These are phyloP conservation scores for Ptychodera flava DNA, from an alignment of 35 echinoderm and acorn worm genomes.

Conservation along the genomic window DNA sequence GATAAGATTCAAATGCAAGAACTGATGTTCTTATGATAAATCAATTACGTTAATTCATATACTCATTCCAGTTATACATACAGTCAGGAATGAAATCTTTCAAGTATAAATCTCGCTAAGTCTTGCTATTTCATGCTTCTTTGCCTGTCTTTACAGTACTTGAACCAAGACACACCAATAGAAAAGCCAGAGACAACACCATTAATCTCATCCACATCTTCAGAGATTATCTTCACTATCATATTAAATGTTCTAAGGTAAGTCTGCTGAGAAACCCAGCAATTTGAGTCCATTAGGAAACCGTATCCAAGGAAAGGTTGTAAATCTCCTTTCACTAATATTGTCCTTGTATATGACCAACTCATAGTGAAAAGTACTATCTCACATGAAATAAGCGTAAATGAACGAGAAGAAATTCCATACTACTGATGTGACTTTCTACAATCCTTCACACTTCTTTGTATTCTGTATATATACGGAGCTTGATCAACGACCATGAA, in stretches of 20 bases:
- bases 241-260: slow-evolving; percentile 98
- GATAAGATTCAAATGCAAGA: too few species aligned
- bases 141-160: slow-evolving; percentile 38
- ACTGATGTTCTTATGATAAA: too few species aligned
- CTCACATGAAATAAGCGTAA: not conserved
- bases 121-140: too few species aligned
- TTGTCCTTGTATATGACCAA: too few species aligned
- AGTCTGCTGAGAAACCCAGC: not conserved
- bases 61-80: too few species aligned
- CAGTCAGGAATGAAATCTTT: too few species aligned
- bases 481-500: not conserved
- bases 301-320: not conserved
- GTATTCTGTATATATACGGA: not conserved
- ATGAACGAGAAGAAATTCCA: not conserved
- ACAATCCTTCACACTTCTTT: not conserved
- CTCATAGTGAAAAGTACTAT: too few species aligned
- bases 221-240: slow-evolving; percentile 94
- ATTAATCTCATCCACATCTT: slow-evolving; percentile 96
- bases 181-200: slow-evolving; percentile 62
- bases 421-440: not conserved
- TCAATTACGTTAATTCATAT: too few species aligned
- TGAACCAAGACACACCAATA: slow-evolving; percentile 78
- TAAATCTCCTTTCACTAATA: too few species aligned
- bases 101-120: too few species aligned
- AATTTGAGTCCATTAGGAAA: not conserved